Evolutionary conservation across 37 sponge, comb jelly and placozoan genomes (phyloP).

Genomic region (Haliclona indistincta): DNA sequence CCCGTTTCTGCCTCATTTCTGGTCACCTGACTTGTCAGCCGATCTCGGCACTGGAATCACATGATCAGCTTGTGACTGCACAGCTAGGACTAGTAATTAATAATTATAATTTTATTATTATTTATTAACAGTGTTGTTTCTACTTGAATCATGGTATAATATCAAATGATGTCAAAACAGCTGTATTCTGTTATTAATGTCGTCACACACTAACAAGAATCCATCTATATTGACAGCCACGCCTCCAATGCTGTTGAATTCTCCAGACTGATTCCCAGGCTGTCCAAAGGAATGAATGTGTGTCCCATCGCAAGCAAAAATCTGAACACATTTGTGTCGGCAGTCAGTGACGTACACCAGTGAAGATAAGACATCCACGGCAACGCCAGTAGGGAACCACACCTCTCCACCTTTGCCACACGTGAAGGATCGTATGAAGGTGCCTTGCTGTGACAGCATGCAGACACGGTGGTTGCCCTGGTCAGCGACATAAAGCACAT

Average conservation of each 20-base stretch:
- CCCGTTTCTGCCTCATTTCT: neutral
- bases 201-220: too few species aligned
- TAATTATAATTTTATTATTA: too few species aligned
- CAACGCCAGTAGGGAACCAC: too few species aligned
- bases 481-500: slow-evolving; percentile 42
- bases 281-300: slow-evolving; percentile 17
- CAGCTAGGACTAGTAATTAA: too few species aligned
- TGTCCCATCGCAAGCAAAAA: slow-evolving; percentile 3
- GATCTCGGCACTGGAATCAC: slow-evolving; percentile 6
- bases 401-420: too few species aligned
- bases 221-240: slow-evolving; percentile 35
- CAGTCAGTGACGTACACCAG: slow-evolving; percentile 38
- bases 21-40: neutral
- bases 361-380: neutral
- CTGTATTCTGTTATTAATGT: too few species aligned
- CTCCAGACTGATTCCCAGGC: neutral
- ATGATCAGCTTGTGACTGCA: too few species aligned
- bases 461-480: slow-evolving; percentile 43
- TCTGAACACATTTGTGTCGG: slow-evolving; percentile 33
- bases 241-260: slow-evolving; percentile 35
- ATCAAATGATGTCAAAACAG: too few species aligned
- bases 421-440: slow-evolving; percentile 11
- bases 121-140: too few species aligned
- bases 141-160: too few species aligned
- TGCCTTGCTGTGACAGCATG: slow-evolving; percentile 34